Conservation (phyloP, 2,888 invertebrate genomes). For the Isoperla grammatica region DNA sequence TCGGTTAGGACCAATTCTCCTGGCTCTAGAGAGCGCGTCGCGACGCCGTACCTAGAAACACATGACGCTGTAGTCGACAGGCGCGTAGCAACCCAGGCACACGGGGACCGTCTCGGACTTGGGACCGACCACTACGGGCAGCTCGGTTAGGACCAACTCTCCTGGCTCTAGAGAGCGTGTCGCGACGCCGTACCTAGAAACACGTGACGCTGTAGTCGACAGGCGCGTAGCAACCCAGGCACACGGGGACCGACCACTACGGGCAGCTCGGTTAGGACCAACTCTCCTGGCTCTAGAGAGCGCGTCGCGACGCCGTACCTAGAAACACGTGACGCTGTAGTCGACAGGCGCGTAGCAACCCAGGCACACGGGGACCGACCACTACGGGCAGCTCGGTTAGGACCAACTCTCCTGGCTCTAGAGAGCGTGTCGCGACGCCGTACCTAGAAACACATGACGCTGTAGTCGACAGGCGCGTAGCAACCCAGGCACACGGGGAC, state of each 20-base stretch:
- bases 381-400: too few relatives aligned
- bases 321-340: too few relatives aligned
- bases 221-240: constrained; percentile 56
- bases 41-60: constrained; percentile 53
- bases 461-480: too few relatives aligned
- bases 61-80: too few relatives aligned
- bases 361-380: too few relatives aligned
- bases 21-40: constrained; percentile 56
- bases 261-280: constrained; percentile 64
- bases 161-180: constrained; percentile 50
- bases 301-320: too few relatives aligned
- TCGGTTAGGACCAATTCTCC: constrained; percentile 70
- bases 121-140: constrained; percentile 69
- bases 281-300: constrained; percentile 61
- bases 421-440: too few relatives aligned
- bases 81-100: too few relatives aligned
- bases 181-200: constrained; percentile 51
- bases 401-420: too few relatives aligned
- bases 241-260: constrained; percentile 74
- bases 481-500: too few relatives aligned
- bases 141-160: constrained; percentile 59
- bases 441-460: too few relatives aligned
- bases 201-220: constrained; percentile 65
- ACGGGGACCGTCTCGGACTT: constrained; percentile 44
- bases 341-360: too few relatives aligned